A percentile compares a stretch with the other conserved stretches of the same genome.
phyloP scores from a whole-genome alignment of 1,140 invertebrate genomes.

The Glossosoma conforme region DNA sequence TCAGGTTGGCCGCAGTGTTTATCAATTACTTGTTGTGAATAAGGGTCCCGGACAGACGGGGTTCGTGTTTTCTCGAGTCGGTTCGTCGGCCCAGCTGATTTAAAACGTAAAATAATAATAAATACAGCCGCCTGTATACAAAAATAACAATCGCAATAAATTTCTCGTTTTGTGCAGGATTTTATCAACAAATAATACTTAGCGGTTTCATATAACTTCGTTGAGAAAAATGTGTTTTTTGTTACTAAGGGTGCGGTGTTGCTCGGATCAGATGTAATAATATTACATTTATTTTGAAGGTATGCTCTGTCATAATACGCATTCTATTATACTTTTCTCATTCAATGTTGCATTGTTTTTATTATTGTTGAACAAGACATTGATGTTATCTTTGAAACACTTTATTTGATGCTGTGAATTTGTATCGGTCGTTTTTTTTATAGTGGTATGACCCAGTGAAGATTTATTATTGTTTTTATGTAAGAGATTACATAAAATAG shows the following conservation, averaged over 20 bases:
- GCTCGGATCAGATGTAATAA: conserved; percentile 2
- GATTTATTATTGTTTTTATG: too few species aligned
- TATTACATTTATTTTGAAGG: conserved; percentile 19
- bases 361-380: too few species aligned
- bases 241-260: conserved; percentile 22
- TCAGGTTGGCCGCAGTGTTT: conserved; percentile 16
- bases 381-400: too few species aligned
- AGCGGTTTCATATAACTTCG: conserved; percentile 3
- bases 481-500: too few species aligned
- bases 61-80: conserved; percentile 12
- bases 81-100: conserved; percentile 15
- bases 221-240: conserved; percentile 18
- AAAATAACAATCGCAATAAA: too few species aligned
- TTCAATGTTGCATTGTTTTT: too few species aligned
- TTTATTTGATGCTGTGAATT: too few species aligned
- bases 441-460: too few species aligned
- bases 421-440: too few species aligned
- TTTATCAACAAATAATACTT: too few species aligned
- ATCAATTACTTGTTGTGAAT: conserved; percentile 24
- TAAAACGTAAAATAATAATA: not conserved
- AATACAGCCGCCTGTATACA: not conserved
- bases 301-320: not conserved
- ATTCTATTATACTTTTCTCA: too few species aligned
- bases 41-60: conserved; percentile 9
- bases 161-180: too few species aligned